Evolutionary conservation across 2,888 invertebrate genomes (phyloP).

Genomic region (Phorcus lineatus): DNA sequence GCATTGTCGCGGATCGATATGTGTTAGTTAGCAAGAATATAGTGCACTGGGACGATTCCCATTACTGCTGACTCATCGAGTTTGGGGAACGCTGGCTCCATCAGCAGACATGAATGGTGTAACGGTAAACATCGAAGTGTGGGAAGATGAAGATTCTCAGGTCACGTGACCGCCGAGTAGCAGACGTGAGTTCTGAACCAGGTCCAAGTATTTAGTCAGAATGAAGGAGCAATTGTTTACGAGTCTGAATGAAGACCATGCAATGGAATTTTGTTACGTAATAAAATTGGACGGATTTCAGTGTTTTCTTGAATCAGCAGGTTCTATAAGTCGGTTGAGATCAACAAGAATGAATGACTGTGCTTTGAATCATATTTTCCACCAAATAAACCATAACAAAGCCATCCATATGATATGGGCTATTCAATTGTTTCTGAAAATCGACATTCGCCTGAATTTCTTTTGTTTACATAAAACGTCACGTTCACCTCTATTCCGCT

Average conservation of each 20-base stretch:
- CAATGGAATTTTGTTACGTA: background rate
- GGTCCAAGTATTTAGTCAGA: background rate
- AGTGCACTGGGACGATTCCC: background rate
- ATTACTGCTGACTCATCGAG: background rate
- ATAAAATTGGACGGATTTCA: background rate
- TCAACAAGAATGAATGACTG: too few species aligned
- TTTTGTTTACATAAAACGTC: too few species aligned
- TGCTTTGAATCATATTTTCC: too few species aligned
- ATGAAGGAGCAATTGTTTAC: background rate
- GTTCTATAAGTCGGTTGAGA: too few species aligned
- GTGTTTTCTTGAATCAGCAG: too few species aligned
- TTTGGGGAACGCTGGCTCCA: background rate
- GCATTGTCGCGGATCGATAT: constrained; percentile 3
- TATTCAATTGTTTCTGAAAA: too few species aligned
- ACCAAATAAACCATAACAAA: too few species aligned
- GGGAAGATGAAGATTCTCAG: background rate
- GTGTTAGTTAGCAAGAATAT: background rate
- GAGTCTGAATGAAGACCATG: background rate
- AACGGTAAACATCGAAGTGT: background rate
- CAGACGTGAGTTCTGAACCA: background rate
- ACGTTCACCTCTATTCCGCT: too few species aligned
- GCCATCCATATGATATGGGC: too few species aligned
- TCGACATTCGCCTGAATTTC: too few species aligned
- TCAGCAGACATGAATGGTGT: background rate
- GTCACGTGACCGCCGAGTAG: background rate